Percentiles rank a stretch among this genome's conserved stretches.
These are phyloP conservation scores for Dipodomys ordii DNA, from an alignment of 2,113 vertebrate species.

Conservation along the genomic window DNA sequence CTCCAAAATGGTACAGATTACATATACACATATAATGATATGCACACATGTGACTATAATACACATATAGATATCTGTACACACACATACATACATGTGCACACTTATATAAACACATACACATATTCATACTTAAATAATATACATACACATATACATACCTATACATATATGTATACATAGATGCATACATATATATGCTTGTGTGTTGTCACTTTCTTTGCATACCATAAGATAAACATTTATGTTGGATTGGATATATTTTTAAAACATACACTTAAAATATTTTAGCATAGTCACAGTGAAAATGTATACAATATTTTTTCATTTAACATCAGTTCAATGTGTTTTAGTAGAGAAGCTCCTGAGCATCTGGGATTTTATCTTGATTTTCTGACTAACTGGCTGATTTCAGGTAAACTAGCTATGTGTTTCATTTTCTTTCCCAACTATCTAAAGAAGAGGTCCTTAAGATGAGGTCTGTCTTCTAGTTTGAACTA, in stretches of 20 bases:
- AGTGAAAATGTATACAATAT: background rate
- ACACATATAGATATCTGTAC: no score
- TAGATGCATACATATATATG: no score
- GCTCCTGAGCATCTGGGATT: background rate
- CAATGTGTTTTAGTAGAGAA: background rate
- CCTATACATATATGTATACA: no score
- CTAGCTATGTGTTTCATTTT: background rate
- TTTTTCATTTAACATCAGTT: background rate
- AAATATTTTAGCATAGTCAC: slow-evolving; percentile 24
- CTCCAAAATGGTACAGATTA: no score
- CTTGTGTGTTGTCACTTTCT: background rate
- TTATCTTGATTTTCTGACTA: background rate
- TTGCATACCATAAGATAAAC: background rate
- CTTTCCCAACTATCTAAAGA: background rate
- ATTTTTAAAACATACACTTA: background rate
- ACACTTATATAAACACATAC: no score
- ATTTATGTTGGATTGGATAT: slow-evolving; percentile 9
- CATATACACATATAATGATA: no score
- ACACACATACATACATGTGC: no score
- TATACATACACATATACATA: no score
- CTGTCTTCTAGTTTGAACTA: background rate
- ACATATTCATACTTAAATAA: no score
- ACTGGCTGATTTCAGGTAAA: slow-evolving; percentile 10
- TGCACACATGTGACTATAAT: no score
- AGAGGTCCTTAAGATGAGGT: background rate